A percentile compares a stretch with the other conserved stretches of the same genome.
These are phyloP conservation scores for Odontothrips loti DNA, from an alignment of 2,888 invertebrate genomes.

Conservation along the genomic window DNA sequence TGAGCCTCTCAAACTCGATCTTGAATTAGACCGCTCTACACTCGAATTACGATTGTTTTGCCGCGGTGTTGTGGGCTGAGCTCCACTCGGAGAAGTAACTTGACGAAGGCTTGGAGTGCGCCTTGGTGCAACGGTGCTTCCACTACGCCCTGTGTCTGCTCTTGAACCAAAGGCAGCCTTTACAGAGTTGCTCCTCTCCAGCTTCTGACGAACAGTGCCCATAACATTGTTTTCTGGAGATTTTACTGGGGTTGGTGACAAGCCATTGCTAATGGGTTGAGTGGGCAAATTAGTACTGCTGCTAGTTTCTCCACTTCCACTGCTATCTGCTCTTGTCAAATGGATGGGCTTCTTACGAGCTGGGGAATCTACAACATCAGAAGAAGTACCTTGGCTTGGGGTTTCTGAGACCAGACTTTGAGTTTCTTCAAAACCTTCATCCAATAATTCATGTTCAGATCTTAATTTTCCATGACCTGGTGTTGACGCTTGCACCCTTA, in stretches of 20 bases:
- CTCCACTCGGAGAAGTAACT: not conserved
- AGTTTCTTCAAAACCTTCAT: conserved; percentile 88
- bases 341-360: conserved; percentile 42
- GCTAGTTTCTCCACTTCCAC: conserved; percentile 50
- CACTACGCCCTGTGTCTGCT: conserved; percentile 40
- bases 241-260: conserved; percentile 33
- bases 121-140: conserved; percentile 46
- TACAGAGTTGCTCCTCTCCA: conserved; percentile 41
- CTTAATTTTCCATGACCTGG: conserved; percentile 42
- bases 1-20: conserved; percentile 29
- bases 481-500: conserved; percentile 52
- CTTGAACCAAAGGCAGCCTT: conserved; percentile 37
- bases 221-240: conserved; percentile 39
- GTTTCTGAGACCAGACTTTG: conserved; percentile 83
- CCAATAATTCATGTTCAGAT: conserved; percentile 69
- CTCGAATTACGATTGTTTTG: conserved; percentile 10
- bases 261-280: conserved; percentile 29
- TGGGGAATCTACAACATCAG: conserved; percentile 56
- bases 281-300: conserved; percentile 41
- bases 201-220: conserved; percentile 41
- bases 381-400: conserved; percentile 78
- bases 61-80: not conserved
- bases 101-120: conserved; percentile 46
- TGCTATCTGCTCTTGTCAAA: conserved; percentile 46
- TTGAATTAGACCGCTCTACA: conserved; percentile 24